phyloP scores from a whole-genome alignment of 1,140 invertebrate species.

The Neotoxoptera formosana region DNA sequence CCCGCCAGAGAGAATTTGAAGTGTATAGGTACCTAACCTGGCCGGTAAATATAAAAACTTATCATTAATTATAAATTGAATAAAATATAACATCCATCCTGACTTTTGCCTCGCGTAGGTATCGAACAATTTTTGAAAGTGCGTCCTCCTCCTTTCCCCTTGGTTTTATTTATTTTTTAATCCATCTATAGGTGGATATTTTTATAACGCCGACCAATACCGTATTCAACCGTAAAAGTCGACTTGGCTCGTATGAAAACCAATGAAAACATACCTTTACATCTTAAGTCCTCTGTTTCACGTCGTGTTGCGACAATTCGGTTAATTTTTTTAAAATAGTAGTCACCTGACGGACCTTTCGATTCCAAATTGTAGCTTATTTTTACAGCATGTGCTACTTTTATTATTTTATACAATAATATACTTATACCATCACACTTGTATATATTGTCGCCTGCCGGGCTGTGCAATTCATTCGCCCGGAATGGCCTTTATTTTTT shows the following conservation, averaged over 20 bases:
- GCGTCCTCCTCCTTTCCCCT: not conserved
- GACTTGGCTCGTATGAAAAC: not conserved
- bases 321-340: not conserved
- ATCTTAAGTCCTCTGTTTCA: not conserved
- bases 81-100: not conserved
- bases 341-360: not conserved
- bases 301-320: too few species aligned
- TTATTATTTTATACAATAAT: not conserved
- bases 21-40: not conserved
- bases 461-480: not conserved
- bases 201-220: not conserved
- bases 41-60: not conserved
- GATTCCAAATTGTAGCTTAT: not conserved
- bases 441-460: not conserved
- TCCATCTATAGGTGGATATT: not conserved
- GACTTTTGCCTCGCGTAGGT: not conserved
- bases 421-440: not conserved
- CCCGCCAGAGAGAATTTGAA: not conserved
- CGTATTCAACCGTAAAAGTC: not conserved
- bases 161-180: too few species aligned
- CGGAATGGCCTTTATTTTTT: slow-evolving; percentile 1
- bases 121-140: not conserved
- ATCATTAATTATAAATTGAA: not conserved
- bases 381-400: not conserved
- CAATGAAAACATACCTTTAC: not conserved